These are phyloP conservation scores for Calameuta idolon DNA, from an alignment of 2,888 invertebrate genomes.

Conservation along the genomic window DNA sequence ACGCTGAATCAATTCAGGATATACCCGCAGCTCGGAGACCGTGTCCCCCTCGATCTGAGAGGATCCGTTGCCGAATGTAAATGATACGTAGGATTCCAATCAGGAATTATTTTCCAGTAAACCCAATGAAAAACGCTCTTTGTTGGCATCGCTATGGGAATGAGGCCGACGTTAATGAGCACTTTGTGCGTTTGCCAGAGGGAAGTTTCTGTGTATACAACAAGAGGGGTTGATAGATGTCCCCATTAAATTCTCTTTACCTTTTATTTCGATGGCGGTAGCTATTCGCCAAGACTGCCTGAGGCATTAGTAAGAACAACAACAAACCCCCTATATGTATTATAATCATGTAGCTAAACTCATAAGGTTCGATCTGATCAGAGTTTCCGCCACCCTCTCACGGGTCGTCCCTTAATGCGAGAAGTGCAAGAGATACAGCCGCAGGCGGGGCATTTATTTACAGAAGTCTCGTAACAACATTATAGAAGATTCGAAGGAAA, in stretches of 20 bases:
- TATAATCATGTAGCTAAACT: not conserved
- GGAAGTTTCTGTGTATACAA: not conserved
- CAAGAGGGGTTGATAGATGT: not conserved
- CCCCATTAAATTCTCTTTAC: not conserved
- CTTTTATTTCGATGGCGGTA: not conserved
- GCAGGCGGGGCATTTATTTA: constrained; percentile 3
- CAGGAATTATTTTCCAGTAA: not conserved
- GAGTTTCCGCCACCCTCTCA: not conserved
- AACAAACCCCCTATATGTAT: not conserved
- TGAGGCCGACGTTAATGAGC: not conserved
- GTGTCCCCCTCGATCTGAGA: not conserved
- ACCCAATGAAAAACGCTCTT: not conserved
- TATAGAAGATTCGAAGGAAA: not conserved
- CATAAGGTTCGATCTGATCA: not conserved
- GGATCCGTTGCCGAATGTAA: not conserved
- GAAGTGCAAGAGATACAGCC: not conserved
- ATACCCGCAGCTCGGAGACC: not conserved
- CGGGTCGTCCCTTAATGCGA: not conserved
- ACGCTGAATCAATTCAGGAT: not conserved
- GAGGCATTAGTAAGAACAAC: not conserved
- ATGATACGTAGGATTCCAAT: not conserved
- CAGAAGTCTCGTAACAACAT: constrained; percentile 24
- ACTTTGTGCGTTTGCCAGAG: not conserved
- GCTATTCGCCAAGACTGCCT: not conserved
- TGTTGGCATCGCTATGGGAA: not conserved